These are phyloP conservation scores for Pseudopipra pipra DNA, from an alignment of 2,113 vertebrate genomes.

Conservation along the genomic window DNA sequence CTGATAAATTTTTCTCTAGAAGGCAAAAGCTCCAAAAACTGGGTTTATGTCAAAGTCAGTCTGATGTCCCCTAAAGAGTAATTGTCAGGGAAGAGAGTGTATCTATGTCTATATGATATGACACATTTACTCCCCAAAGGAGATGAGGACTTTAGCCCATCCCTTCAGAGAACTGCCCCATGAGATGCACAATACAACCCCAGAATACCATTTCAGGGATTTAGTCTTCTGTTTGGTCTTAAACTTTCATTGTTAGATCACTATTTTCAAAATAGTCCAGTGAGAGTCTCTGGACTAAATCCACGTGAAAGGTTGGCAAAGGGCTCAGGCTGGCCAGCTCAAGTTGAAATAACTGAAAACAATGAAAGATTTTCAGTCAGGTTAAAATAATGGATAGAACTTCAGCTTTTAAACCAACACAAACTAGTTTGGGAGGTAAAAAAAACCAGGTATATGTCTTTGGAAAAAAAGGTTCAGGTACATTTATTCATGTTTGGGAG, in stretches of 20 bases:
- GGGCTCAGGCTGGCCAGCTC: not conserved
- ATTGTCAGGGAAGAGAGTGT: not conserved
- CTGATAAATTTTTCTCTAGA: not conserved
- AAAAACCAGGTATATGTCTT: not conserved
- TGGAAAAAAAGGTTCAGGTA: not conserved
- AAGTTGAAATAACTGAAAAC: not conserved
- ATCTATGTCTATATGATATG: not conserved
- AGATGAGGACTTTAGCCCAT: not conserved
- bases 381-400: not conserved
- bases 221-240: not conserved
- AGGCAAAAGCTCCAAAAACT: not conserved
- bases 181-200: fast-evolving
- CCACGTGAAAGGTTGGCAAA: not conserved
- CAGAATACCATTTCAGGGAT: not conserved
- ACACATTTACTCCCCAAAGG: not conserved
- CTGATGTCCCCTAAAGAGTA: not conserved
- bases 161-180: not conserved
- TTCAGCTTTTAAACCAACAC: not conserved
- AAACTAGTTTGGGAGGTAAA: fast-evolving
- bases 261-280: not conserved
- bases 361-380: not conserved
- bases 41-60: not conserved
- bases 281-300: not conserved
- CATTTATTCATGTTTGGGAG: not conserved
- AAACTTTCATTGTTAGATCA: not conserved